phyloP scores from a whole-genome alignment of 2,797 vertebrate genomes.

The Coendou prehensilis region DNA sequence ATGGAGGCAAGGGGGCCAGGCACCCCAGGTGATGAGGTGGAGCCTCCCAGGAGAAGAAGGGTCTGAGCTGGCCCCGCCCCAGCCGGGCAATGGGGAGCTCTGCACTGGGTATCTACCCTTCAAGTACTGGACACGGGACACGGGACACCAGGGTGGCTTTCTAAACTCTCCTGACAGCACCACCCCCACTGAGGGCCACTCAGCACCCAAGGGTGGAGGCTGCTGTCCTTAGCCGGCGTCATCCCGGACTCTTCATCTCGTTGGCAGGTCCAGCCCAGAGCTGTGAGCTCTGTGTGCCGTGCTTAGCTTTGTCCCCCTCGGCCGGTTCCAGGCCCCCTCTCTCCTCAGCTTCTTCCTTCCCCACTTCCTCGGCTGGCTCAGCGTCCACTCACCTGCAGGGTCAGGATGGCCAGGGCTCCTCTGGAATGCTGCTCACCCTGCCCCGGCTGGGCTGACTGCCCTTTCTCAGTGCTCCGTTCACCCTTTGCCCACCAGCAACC shows the following conservation, averaged over 20 bases:
- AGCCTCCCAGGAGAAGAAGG: neutral
- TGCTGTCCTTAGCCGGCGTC: neutral
- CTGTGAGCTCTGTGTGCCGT: fast-evolving
- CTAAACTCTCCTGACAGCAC: neutral
- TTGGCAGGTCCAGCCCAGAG: neutral
- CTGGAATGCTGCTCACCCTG: neutral
- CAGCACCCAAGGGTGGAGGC: neutral
- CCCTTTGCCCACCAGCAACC: no score
- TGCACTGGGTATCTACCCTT: neutral
- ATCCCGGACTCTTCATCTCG: no score
- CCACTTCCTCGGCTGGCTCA: neutral
- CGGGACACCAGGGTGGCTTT: neutral
- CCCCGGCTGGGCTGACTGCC: neutral
- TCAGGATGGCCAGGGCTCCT: neutral
- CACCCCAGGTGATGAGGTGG: neutral
- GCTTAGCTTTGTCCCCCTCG: neutral
- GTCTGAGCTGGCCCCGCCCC: neutral
- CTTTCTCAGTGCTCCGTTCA: neutral
- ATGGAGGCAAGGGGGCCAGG: neutral
- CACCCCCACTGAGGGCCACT: no score
- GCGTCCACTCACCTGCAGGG: neutral
- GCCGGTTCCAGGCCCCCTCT: neutral
- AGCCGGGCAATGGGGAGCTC: neutral
- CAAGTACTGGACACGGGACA: neutral
- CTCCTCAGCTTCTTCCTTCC: neutral